Base-by-base conservation (phyloP, 2,797 vertebrate species). In the Microcaecilia unicolor region DNA sequence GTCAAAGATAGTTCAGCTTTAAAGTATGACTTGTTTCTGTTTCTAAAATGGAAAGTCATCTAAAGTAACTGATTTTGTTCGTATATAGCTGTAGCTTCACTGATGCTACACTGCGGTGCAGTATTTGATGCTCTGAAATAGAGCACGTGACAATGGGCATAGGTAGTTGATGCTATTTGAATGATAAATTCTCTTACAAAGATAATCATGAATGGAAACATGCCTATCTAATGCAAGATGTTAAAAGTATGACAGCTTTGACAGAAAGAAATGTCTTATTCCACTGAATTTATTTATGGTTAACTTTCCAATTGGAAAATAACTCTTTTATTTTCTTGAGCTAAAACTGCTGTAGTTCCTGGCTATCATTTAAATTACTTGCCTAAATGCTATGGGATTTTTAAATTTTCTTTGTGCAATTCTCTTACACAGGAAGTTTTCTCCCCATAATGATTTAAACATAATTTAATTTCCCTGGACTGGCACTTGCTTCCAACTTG, bases 91-190 rank as follows among this genome's bases (percentile, higher is more conserved):
- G 53, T 18, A 39, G 62, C 39, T 46, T 30, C 55, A 43, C 37
- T 69, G 54, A 57, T 62, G 30, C 19, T 54, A 48, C 58, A 31
- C 21, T 49, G 55, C 52, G 48, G 41, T 57, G 61, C 49, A 41
- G 33, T 59, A 52, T 61, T 28, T 61, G 31, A 38, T 61, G 27
- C 33, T 66, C 31, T 52, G 47, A 58, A 61, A 25, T 44, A 17
- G 11, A 41, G 12, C 34, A 36, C 54, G 56, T 58, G 44, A 48
- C 38, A 64, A 65, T 57, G 48, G 36, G 44, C 28, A 31, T 64
- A 35, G 48, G 41, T 55, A 39, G 49, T 30, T 27, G 43, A 34
- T 63, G 44, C 16, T 31, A 26, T 64, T 67, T 68, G 48, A 50
- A 42, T 55, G n/a, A n/a, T 46, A 33, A 53, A 64, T 61, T 63